phyloP scores from a whole-genome alignment of 2,113 vertebrate species.

The Xyrauchen texanus region DNA sequence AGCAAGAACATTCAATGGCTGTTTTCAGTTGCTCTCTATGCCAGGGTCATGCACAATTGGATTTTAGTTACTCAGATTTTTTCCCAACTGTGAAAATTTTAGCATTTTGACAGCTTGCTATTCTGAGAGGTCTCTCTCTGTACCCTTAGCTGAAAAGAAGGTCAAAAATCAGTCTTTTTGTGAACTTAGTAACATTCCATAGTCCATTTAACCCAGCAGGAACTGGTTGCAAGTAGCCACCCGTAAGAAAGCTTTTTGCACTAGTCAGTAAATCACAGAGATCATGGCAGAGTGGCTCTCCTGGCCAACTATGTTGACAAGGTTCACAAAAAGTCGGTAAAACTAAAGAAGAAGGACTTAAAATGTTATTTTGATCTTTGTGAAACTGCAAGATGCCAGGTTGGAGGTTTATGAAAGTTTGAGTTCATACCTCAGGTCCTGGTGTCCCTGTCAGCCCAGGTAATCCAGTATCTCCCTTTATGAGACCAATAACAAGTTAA shows the following conservation, averaged over 20 bases:
- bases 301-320: neutral
- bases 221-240: slow-evolving; percentile 2
- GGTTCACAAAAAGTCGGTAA: neutral
- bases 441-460: slow-evolving; percentile 81
- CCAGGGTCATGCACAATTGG: no score
- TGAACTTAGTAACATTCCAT: slow-evolving; percentile 12
- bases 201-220: slow-evolving; percentile 4
- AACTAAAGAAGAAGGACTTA: neutral
- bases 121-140: slow-evolving; percentile 3
- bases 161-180: slow-evolving; percentile 1
- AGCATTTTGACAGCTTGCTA: slow-evolving; percentile 27
- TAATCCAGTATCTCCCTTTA: slow-evolving; percentile 79
- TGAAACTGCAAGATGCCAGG: neutral
- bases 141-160: slow-evolving; percentile 18
- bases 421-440: slow-evolving; percentile 79
- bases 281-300: neutral
- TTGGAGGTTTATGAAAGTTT: neutral
- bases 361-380: neutral
- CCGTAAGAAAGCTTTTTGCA: neutral
- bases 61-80: slow-evolving; percentile 21
- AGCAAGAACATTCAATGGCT: no score
- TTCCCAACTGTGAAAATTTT: slow-evolving; percentile 33
- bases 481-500: neutral
- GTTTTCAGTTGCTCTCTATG: no score
- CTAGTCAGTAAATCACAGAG: slow-evolving; percentile 3